Percentiles rank a stretch among this genome's conserved stretches.
These are phyloP conservation scores for Eugnorisma glareosa DNA, from an alignment of 2,888 invertebrate species.

Conservation along the genomic window DNA sequence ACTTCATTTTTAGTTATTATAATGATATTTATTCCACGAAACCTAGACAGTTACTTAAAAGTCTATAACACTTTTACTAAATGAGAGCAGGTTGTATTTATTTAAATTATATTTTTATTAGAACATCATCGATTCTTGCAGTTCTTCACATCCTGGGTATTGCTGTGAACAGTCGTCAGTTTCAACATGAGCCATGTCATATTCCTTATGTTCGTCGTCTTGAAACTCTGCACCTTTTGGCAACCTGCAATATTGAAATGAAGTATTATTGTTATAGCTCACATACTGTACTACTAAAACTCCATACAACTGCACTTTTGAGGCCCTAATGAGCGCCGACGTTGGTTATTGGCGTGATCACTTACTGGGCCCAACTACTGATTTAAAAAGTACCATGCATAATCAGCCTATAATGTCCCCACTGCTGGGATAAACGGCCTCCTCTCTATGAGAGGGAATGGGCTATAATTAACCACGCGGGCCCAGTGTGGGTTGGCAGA, in stretches of 20 bases:
- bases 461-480: too few species aligned
- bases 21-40: neutral
- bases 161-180: conserved; percentile 81
- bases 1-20: neutral
- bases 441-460: too few species aligned
- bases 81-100: neutral
- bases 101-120: neutral
- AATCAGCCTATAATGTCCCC: too few species aligned
- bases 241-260: conserved; percentile 79
- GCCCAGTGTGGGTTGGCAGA: too few species aligned
- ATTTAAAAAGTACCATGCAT: neutral
- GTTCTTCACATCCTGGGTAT: conserved; percentile 84
- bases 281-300: neutral
- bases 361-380: neutral
- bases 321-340: too few species aligned
- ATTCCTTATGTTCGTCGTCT: conserved; percentile 83
- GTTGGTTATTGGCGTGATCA: neutral
- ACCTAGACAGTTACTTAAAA: neutral
- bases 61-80: neutral
- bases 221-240: conserved; percentile 83
- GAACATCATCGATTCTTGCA: conserved; percentile 45
- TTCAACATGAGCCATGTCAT: conserved; percentile 85
- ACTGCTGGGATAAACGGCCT: too few species aligned
- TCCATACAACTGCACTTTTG: neutral
- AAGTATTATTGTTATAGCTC: neutral